Percentiles rank a stretch among this genome's conserved stretches.
phyloP scores from a whole-genome alignment of 2,797 vertebrate genomes.

The Galaxias olidus region DNA sequence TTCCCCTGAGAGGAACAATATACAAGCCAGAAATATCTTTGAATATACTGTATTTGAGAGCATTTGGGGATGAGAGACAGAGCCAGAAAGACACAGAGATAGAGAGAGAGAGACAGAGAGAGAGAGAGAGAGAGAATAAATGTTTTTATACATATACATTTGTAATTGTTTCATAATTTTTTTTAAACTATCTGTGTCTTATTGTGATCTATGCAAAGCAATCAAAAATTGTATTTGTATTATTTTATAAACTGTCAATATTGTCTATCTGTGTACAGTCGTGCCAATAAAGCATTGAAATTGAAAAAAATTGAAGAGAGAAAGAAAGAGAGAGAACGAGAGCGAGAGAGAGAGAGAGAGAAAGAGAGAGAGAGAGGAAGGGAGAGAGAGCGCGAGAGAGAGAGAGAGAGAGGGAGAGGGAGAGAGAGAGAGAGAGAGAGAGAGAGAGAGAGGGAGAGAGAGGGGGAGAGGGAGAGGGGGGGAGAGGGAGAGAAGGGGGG shows the following conservation, averaged over 20 bases:
- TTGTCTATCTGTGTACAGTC: too few relatives aligned
- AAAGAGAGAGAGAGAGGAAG: conserved; percentile 15
- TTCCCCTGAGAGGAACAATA: too few relatives aligned
- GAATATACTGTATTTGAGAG: not conserved
- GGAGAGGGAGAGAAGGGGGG: conserved; percentile 3
- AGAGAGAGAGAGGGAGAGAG: not conserved
- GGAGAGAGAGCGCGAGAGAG: conserved; percentile 15
- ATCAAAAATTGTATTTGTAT: too few relatives aligned
- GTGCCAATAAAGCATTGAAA: too few relatives aligned
- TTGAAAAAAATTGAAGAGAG: too few relatives aligned
- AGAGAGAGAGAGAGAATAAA: conserved; percentile 15
- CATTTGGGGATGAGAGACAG: not conserved
- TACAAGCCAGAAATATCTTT: too few relatives aligned
- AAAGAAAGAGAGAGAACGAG: not conserved
- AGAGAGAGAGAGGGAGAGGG: not conserved
- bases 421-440: not conserved
- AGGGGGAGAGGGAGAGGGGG: not conserved
- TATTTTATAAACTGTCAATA: too few relatives aligned
- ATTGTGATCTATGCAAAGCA: too few relatives aligned
- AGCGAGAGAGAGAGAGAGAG: conserved; percentile 13
- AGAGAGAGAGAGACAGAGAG: not conserved
- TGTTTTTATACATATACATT: too few relatives aligned
- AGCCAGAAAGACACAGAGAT: too few relatives aligned
- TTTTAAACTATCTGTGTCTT: too few relatives aligned
- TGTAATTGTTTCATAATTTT: too few relatives aligned